Percentiles rank a stretch among this genome's conserved stretches.
Conservation (phyloP, 2,113 vertebrate species). For the Trichomycterus rosablanca region DNA sequence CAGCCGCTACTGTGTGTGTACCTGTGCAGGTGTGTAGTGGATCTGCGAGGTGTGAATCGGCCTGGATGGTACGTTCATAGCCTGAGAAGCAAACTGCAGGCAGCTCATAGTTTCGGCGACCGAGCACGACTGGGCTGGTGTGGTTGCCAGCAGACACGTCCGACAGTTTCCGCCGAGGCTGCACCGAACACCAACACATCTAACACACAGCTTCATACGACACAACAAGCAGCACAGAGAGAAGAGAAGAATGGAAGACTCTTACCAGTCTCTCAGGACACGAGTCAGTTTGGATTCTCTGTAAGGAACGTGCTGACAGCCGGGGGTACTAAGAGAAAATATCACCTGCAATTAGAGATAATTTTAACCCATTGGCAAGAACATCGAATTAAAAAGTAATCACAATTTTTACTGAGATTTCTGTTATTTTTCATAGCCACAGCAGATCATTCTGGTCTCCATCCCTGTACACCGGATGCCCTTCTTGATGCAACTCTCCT, state of each 20-base stretch:
- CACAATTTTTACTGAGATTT: too few species aligned
- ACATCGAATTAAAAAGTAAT: too few species aligned
- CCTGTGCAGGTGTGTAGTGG: constrained; percentile 41
- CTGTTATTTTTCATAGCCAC: too few species aligned
- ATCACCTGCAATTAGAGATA: constrained; percentile 49
- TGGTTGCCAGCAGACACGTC: constrained; percentile 47
- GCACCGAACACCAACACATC: constrained; percentile 7
- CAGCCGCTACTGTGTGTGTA: constrained; percentile 10
- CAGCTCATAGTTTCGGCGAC: constrained; percentile 49
- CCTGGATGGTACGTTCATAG: constrained; percentile 44
- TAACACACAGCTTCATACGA: background rate
- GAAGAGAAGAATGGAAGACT: too few species aligned
- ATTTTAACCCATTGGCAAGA: too few species aligned
- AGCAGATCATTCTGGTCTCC: too few species aligned
- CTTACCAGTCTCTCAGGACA: constrained; percentile 53
- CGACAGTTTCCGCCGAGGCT: constrained; percentile 54
- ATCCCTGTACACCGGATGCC: too few species aligned
- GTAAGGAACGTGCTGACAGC: constrained; percentile 52
- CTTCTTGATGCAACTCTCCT: too few species aligned
- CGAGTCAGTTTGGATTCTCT: constrained; percentile 57
- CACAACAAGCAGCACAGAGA: too few species aligned
- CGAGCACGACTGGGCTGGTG: constrained; percentile 36
- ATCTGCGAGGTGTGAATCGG: constrained; percentile 36
- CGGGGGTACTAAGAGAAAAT: constrained; percentile 49
- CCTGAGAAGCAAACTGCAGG: constrained; percentile 52